A percentile compares a stretch with the other conserved stretches of the same genome.
phyloP scores from a whole-genome alignment of 2,113 vertebrate species.

The Anguilla rostrata region DNA sequence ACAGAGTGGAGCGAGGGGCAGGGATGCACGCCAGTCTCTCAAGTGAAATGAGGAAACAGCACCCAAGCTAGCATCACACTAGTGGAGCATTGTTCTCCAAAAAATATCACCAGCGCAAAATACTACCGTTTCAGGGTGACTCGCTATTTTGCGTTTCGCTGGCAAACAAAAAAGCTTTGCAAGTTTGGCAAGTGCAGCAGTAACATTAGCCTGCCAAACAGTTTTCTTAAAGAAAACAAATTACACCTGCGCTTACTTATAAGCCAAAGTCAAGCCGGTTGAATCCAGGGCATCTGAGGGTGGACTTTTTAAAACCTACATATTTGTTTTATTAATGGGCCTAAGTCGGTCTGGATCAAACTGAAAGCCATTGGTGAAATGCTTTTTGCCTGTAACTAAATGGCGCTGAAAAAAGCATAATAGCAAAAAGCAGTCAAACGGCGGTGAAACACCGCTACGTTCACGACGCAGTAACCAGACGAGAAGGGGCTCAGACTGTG shows the following conservation, averaged over 20 bases:
- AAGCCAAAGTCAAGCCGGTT: not conserved
- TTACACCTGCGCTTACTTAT: not conserved
- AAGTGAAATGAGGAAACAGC: conserved; percentile 65
- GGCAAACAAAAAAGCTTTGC: not conserved
- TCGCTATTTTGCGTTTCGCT: not conserved
- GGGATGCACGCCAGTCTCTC: conserved; percentile 58
- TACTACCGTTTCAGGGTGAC: not conserved
- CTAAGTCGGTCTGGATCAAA: no score
- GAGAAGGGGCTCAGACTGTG: not conserved
- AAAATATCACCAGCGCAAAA: not conserved
- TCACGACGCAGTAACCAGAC: no score
- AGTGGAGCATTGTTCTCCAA: not conserved
- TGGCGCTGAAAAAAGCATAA: no score
- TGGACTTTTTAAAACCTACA: no score
- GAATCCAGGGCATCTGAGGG: not conserved
- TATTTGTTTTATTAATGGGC: no score
- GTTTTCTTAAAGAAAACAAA: not conserved
- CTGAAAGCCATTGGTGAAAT: no score
- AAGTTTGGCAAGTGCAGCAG: no score
- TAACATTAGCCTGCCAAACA: no score
- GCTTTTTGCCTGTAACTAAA: no score
- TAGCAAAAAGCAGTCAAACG: no score
- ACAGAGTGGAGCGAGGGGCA: conserved; percentile 48
- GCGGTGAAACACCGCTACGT: not conserved
- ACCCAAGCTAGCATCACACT: conserved; percentile 50